These are phyloP conservation scores for Python bivittatus DNA, from an alignment of 2,113 vertebrate species.

Conservation along the genomic window DNA sequence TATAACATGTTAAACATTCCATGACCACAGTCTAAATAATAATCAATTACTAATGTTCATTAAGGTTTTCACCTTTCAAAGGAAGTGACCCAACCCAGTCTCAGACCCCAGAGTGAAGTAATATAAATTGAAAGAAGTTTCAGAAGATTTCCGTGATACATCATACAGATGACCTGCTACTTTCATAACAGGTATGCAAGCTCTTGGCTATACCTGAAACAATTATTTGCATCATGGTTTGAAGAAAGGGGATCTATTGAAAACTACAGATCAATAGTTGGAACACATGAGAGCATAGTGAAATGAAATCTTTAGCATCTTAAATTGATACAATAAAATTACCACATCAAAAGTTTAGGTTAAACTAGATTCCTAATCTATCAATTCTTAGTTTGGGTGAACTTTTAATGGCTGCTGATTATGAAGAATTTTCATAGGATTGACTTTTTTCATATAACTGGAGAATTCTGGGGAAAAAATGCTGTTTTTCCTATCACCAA, in stretches of 20 bases:
- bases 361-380: not conserved
- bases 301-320: not conserved
- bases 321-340: not conserved
- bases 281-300: not conserved
- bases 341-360: not conserved
- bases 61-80: not conserved
- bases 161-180: not conserved
- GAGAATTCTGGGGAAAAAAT: not conserved
- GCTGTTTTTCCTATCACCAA: not conserved
- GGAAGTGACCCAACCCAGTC: not conserved
- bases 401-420: not conserved
- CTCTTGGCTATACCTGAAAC: not conserved
- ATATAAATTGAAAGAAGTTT: not conserved
- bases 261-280: not conserved
- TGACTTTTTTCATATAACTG: not conserved
- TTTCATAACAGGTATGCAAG: not conserved
- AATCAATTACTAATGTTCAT: not conserved
- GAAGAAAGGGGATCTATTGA: not conserved
- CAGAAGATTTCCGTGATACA: not conserved
- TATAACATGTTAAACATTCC: not conserved
- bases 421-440: not conserved
- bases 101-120: not conserved
- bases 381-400: not conserved
- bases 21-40: not conserved
- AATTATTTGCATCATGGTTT: not conserved